Conservation (phyloP, 2,797 vertebrate species). For the Hafferia zeledoni region DNA sequence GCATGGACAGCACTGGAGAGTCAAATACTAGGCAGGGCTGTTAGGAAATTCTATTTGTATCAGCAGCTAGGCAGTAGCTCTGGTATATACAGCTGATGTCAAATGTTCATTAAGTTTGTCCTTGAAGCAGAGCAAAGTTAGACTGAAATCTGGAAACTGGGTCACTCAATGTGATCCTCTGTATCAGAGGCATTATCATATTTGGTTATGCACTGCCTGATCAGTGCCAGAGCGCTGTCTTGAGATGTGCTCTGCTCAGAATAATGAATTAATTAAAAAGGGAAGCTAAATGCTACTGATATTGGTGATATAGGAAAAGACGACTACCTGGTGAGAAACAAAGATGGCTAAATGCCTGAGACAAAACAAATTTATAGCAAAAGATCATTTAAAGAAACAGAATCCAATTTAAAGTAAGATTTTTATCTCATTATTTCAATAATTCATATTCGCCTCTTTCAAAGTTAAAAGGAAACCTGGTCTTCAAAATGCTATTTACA, state of each 20-base stretch:
- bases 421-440: not conserved
- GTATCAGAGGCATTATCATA: not conserved
- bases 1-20: not conserved
- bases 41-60: not conserved
- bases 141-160: not conserved
- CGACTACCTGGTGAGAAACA: not conserved
- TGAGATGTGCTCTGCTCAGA: not conserved
- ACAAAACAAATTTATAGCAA: not conserved
- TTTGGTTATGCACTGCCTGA: not conserved
- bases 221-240: not conserved
- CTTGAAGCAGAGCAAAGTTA: not conserved
- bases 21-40: not conserved
- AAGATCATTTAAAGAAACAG: not conserved
- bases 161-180: not conserved
- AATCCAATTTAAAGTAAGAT: not conserved
- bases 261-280: not conserved
- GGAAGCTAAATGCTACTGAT: not conserved
- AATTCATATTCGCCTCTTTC: not conserved
- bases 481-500: not conserved
- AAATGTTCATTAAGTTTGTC: conserved; percentile 11
- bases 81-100: not conserved
- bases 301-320: not conserved
- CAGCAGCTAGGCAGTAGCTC: not conserved
- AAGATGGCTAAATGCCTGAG: not conserved
- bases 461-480: not conserved